These are phyloP conservation scores for Cygnus buccinator DNA, from an alignment of 2,113 vertebrate species.

Conservation along the genomic window DNA sequence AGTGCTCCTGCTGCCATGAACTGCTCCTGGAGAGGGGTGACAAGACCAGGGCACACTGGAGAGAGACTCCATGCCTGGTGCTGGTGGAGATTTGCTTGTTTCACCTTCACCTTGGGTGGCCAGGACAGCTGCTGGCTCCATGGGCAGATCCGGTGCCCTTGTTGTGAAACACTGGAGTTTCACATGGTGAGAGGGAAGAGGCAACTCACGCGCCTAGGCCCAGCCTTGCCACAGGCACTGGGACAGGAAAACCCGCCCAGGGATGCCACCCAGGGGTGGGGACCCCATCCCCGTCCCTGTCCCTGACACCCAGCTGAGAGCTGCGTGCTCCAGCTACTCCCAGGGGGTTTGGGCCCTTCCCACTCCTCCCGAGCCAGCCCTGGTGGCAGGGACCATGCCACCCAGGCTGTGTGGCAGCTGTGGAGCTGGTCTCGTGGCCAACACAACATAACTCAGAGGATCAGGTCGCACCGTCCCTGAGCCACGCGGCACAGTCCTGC, in stretches of 20 bases:
- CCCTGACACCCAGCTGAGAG: not conserved
- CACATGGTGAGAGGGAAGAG: not conserved
- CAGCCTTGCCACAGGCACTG: not conserved
- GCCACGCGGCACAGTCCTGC: rapidly evolving
- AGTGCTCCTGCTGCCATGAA: not conserved
- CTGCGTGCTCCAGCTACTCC: not conserved
- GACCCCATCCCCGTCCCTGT: rapidly evolving
- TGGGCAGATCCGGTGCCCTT: not conserved
- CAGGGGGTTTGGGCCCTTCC: rapidly evolving
- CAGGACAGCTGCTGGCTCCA: not conserved
- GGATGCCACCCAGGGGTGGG: not conserved
- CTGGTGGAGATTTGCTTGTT: not conserved
- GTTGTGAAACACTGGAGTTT: not conserved
- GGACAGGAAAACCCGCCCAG: not conserved
- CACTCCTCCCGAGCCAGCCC: not conserved
- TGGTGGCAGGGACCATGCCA: rapidly evolving
- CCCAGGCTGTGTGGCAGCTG: not conserved
- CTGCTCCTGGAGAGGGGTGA: not conserved
- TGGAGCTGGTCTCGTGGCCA: not conserved
- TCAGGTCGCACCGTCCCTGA: no score
- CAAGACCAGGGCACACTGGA: rapidly evolving
- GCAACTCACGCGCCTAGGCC: not conserved
- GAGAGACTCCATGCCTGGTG: not conserved
- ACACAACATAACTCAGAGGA: rapidly evolving
- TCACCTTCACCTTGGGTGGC: not conserved